These are phyloP conservation scores for Drosophila sechellia DNA, from an alignment of 1,140 invertebrate genomes.

Conservation along the genomic window DNA sequence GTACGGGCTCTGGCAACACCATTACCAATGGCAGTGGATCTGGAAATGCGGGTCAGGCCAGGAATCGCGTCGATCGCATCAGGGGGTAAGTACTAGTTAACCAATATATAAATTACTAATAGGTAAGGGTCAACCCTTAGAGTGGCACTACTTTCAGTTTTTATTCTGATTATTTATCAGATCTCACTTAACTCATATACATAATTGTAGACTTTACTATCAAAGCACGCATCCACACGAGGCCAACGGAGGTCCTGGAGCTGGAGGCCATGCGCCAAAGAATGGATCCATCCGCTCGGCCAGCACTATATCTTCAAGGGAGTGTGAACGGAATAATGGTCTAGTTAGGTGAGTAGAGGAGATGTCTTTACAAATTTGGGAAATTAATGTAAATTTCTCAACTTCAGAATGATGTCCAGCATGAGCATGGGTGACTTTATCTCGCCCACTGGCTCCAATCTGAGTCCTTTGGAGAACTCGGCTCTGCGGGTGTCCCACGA, in stretches of 20 bases:
- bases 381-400: background rate
- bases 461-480: conserved; percentile 84
- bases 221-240: conserved; percentile 82
- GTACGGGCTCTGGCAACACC: conserved; percentile 80
- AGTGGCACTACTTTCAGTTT: background rate
- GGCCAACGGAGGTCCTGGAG: conserved; percentile 48
- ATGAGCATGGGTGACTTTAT: conserved; percentile 84
- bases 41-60: conserved; percentile 65
- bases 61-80: conserved; percentile 81
- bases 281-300: conserved; percentile 83
- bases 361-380: background rate
- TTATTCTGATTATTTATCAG: conserved; percentile 10
- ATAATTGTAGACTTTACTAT: conserved; percentile 74
- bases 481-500: conserved; percentile 87
- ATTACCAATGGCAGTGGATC: conserved; percentile 77
- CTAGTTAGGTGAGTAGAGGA: conserved; percentile 68
- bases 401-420: conserved; percentile 83
- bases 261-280: conserved; percentile 61
- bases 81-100: conserved; percentile 61
- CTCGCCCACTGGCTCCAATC: conserved; percentile 81
- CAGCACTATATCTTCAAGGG: conserved; percentile 80
- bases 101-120: background rate
- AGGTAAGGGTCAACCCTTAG: background rate
- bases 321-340: conserved; percentile 78
- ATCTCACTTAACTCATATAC: conserved; percentile 31